Evolutionary conservation across 2,113 vertebrate genomes (phyloP), one percentile per base, ranked within the genome.

Genomic region (Cottus gobio): DNA sequence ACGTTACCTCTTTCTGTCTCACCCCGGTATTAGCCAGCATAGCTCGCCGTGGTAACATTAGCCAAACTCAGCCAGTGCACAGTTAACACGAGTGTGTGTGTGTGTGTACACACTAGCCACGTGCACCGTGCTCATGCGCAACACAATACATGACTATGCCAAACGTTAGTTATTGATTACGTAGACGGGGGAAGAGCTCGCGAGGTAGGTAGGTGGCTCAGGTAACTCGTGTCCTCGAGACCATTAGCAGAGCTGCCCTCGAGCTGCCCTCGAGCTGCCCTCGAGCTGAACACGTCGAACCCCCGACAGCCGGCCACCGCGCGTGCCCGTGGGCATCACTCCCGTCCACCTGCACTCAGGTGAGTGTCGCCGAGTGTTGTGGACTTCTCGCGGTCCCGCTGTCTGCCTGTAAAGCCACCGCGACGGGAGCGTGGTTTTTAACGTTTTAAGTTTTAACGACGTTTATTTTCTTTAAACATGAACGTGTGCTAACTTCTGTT

Each of bases 1-100:
- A 85, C 50, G 78, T 85, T n/a, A 1, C 16, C 10, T 65, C 0
- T 52, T 39, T 11, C 1, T 12, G 0, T 12, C 5, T 16, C 18
- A n/a, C n/a, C n/a, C n/a, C n/a, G n/a, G n/a, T 3, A 69, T 83
- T 81, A 85, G 81, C 85, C 30, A 31, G 18, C 36, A 28, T 44
- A 82, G 60, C 57, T 75, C 36, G 42, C 63, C n/a, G 24, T 63
- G 57, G 54, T 75, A 64, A 75, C 58, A 24, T 70, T 60, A 77
- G 63, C 72, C 31, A 39, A 63, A 1, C 16, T 12, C 68, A 39
- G 67, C 44, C 37, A 24, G 10, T 54, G 50, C 50, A 52, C n/a
- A 52, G 50, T 52, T n/a, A 50, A 50, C 48, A 8, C 22, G 3
- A 12, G 24, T 50, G 22, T 52, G 7, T 52, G 30, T 4, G 30